Conservation (phyloP, 2,113 vertebrate genomes). For the Boulengeromyrus knoepffleri region DNA sequence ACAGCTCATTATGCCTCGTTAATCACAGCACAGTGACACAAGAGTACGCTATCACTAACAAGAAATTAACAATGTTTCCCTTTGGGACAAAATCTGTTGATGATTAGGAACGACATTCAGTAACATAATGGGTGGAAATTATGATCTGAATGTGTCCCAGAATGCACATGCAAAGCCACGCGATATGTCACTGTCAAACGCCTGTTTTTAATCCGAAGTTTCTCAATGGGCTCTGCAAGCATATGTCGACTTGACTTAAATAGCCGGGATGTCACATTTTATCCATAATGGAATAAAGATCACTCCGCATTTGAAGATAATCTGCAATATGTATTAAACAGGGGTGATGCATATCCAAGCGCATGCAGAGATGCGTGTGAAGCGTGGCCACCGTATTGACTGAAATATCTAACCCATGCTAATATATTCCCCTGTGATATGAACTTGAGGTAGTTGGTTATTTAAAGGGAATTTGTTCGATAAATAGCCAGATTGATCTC, state of each 20-base stretch:
- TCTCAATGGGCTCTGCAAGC: constrained; percentile 7
- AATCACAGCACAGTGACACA: constrained; percentile 31
- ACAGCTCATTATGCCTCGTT: constrained; percentile 20
- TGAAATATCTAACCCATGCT: neutral
- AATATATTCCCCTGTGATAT: neutral
- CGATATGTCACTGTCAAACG: constrained; percentile 34
- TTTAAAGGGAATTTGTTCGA: neutral
- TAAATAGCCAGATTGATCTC: neutral
- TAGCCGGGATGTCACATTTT: neutral
- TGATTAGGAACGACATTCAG: constrained; percentile 31
- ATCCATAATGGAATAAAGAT: neutral
- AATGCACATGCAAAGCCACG: neutral
- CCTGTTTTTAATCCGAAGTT: neutral
- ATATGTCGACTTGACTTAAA: neutral
- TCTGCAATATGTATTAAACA: neutral
- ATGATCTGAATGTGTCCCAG: constrained; percentile 26
- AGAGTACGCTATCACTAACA: constrained; percentile 25
- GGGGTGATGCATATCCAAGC: neutral
- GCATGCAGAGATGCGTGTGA: neutral
- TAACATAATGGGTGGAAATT: constrained; percentile 34
- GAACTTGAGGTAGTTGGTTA: neutral
- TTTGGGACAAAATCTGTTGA: constrained; percentile 20
- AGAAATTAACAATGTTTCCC: constrained; percentile 18
- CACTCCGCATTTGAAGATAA: neutral
- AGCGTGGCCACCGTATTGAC: neutral